These are phyloP conservation scores for Acromyrmex charruanus DNA, from an alignment of 1,140 invertebrate genomes.

Conservation along the genomic window DNA sequence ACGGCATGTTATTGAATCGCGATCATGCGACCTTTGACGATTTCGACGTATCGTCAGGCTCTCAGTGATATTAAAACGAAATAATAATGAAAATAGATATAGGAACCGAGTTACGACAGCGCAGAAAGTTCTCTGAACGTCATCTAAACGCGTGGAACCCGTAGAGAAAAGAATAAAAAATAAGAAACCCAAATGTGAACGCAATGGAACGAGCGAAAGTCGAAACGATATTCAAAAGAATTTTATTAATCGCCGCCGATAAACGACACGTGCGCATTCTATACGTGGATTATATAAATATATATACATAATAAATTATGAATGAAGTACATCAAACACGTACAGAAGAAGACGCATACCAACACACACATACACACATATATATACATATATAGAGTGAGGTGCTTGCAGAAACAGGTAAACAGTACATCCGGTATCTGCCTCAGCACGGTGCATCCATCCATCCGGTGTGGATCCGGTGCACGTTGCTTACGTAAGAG, in stretches of 20 bases:
- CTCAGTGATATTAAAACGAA: slow-evolving; percentile 52
- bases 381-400: background rate
- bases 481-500: background rate
- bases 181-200: no score
- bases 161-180: background rate
- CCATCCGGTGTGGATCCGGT: background rate
- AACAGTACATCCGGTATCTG: background rate
- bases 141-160: background rate
- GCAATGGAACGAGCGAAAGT: background rate
- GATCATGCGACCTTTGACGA: slow-evolving; percentile 8
- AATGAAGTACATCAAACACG: background rate
- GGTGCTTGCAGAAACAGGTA: background rate
- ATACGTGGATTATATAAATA: slow-evolving; percentile 33
- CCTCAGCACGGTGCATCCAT: background rate
- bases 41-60: background rate
- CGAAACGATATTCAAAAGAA: slow-evolving; percentile 4
- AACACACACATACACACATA: background rate
- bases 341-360: background rate
- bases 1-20: background rate
- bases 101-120: background rate
- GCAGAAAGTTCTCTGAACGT: background rate
- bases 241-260: background rate
- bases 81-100: slow-evolving; percentile 24
- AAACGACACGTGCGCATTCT: slow-evolving; percentile 15
- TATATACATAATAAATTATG: slow-evolving; percentile 22